These are phyloP conservation scores for Embidobia sp. DNA, from an alignment of 2,888 invertebrate genomes.

Conservation along the genomic window DNA sequence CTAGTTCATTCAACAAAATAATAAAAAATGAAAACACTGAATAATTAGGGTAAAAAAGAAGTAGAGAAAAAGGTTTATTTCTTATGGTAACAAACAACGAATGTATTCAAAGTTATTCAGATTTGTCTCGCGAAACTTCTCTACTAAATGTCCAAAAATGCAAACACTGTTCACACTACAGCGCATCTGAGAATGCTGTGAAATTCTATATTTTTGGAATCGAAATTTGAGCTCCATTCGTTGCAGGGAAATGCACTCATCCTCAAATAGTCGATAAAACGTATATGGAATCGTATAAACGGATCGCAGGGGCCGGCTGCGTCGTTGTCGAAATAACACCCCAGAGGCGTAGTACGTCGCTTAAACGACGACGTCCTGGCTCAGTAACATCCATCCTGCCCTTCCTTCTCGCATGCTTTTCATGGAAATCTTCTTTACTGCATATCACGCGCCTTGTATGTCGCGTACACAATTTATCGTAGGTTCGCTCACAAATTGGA, in stretches of 20 bases:
- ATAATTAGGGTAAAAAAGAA: too few species aligned
- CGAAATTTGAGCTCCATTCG: slow-evolving; percentile 30
- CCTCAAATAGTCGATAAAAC: slow-evolving; percentile 44
- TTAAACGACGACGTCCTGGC: slow-evolving; percentile 42
- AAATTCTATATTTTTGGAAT: slow-evolving; percentile 34
- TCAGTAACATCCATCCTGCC: slow-evolving; percentile 34
- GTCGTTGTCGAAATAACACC: slow-evolving; percentile 52
- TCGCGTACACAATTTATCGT: slow-evolving; percentile 25
- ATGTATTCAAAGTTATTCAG: slow-evolving; percentile 20
- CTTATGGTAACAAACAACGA: background rate
- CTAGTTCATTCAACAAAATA: too few species aligned
- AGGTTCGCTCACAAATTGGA: slow-evolving; percentile 68
- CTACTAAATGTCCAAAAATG: slow-evolving; percentile 4
- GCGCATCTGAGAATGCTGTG: slow-evolving; percentile 3
- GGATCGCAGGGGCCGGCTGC: slow-evolving; percentile 20
- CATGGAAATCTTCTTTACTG: slow-evolving; percentile 70
- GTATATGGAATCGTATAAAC: slow-evolving; percentile 37
- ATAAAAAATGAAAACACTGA: background rate
- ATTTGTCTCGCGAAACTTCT: slow-evolving; percentile 1
- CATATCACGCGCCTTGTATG: slow-evolving; percentile 46
- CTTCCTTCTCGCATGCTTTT: slow-evolving; percentile 65
- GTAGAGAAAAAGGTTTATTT: too few species aligned
- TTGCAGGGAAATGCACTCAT: slow-evolving; percentile 33
- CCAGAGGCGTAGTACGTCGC: slow-evolving; percentile 52
- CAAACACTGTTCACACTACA: background rate